These are phyloP conservation scores for Gastracanthus pulcherrimus DNA, from an alignment of 2,888 invertebrate genomes.

Conservation along the genomic window DNA sequence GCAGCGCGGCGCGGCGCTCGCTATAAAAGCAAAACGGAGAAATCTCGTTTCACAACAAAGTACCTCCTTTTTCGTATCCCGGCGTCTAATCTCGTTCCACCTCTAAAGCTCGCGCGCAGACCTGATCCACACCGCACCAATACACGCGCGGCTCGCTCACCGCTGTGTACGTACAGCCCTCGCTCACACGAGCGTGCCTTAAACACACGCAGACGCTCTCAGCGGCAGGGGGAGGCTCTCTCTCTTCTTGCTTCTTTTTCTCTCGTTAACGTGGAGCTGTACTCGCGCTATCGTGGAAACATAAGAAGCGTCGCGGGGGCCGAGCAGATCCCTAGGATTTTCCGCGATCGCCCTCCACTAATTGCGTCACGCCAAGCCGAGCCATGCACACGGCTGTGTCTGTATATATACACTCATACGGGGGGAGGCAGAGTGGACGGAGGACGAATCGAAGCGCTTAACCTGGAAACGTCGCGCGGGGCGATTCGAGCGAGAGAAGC, in stretches of 20 bases:
- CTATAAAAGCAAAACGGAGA: conserved; percentile 44
- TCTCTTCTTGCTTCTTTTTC: conserved; percentile 47
- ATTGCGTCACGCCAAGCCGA: conserved; percentile 47
- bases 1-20: neutral
- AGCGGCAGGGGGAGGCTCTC: no score
- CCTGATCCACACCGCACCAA: conserved; percentile 37
- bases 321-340: conserved; percentile 54
- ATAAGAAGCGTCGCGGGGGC: conserved; percentile 45
- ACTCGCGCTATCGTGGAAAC: conserved; percentile 48
- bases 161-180: conserved; percentile 5
- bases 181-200: neutral
- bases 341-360: conserved; percentile 56
- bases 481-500: no score
- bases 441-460: conserved; percentile 25
- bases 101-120: conserved; percentile 31
- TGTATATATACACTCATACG: no score
- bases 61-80: conserved; percentile 42
- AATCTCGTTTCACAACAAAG: conserved; percentile 56
- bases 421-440: neutral
- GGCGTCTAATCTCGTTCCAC: conserved; percentile 53
- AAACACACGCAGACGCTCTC: neutral
- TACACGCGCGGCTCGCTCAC: no score
- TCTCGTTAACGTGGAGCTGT: conserved; percentile 52
- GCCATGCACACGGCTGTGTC: neutral
- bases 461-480: neutral